A percentile compares a stretch with the other conserved stretches of the same genome.
Conservation (phyloP, 2,888 invertebrate species). For the Rhorus exstirpatorius region DNA sequence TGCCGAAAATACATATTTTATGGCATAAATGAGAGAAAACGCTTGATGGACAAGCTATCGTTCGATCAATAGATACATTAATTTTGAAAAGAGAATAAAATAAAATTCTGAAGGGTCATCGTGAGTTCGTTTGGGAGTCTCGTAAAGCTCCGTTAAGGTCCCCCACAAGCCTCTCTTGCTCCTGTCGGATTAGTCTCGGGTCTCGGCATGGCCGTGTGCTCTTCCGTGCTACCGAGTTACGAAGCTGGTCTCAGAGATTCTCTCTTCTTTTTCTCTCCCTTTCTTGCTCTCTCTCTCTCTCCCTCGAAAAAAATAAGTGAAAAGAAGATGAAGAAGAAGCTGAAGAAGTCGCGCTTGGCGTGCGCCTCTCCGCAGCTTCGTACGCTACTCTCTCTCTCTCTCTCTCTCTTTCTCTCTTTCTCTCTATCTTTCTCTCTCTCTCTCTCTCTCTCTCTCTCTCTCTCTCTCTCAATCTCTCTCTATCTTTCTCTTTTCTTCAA, state of each 20-base stretch:
- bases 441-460: conserved; percentile 18
- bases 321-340: conserved; percentile 28
- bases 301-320: conserved; percentile 7
- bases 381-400: conserved; percentile 21
- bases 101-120: conserved; percentile 33
- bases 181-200: conserved; percentile 65
- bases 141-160: conserved; percentile 57
- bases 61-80: conserved; percentile 19
- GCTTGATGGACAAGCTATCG: not conserved
- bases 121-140: conserved; percentile 39
- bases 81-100: not conserved
- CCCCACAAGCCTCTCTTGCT: conserved; percentile 44
- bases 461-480: conserved; percentile 20
- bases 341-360: conserved; percentile 55
- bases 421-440: conserved; percentile 29
- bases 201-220: conserved; percentile 55
- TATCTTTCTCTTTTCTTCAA: conserved; percentile 56
- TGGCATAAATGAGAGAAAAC: too few species aligned
- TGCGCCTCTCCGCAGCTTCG: conserved; percentile 60
- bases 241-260: conserved; percentile 62
- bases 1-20: too few species aligned
- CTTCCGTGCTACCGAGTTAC: conserved; percentile 67
- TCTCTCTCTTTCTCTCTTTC: conserved; percentile 28
- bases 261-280: conserved; percentile 35
- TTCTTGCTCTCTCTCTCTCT: conserved; percentile 4